These are phyloP conservation scores for Zygaena filipendulae DNA, from an alignment of 2,888 invertebrate genomes.

Conservation along the genomic window DNA sequence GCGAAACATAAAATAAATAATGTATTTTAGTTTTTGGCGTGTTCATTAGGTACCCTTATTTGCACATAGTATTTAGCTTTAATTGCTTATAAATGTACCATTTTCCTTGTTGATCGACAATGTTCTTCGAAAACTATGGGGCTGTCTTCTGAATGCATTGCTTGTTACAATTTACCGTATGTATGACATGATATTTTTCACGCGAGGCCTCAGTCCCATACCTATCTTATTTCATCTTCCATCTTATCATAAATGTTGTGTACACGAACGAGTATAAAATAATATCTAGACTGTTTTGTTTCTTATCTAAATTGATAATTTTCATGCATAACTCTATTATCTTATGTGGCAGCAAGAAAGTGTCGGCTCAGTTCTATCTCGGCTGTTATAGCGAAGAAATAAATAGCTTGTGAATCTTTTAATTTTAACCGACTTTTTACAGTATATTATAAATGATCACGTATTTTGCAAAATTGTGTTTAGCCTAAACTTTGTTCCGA, in stretches of 20 bases:
- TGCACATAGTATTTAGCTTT: too few species aligned
- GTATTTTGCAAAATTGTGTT: slow-evolving; percentile 15
- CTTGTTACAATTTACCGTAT: neutral
- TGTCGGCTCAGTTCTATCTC: slow-evolving; percentile 50
- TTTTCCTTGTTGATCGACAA: too few species aligned
- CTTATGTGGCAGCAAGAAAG: slow-evolving; percentile 50
- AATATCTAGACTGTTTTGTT: slow-evolving; percentile 42
- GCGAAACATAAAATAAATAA: too few species aligned
- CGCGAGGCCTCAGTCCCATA: neutral
- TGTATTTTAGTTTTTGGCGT: too few species aligned
- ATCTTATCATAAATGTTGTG: neutral
- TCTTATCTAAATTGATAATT: slow-evolving; percentile 63
- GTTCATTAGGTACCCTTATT: too few species aligned
- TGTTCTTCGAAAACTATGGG: too few species aligned
- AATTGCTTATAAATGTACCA: too few species aligned
- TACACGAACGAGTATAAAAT: too few species aligned
- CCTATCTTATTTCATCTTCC: too few species aligned
- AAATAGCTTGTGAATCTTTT: slow-evolving; percentile 27
- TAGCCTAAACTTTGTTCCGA: slow-evolving; percentile 25
- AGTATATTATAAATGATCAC: too few species aligned
- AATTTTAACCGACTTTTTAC: too few species aligned
- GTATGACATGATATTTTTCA: neutral
- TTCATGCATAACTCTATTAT: slow-evolving; percentile 48
- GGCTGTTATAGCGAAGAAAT: slow-evolving; percentile 29
- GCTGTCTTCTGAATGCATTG: too few species aligned